A percentile compares a stretch with the other conserved stretches of the same genome.
Evolutionary conservation across 2,797 vertebrate species (phyloP).

Genomic region (Petrocephalus sullivani): DNA sequence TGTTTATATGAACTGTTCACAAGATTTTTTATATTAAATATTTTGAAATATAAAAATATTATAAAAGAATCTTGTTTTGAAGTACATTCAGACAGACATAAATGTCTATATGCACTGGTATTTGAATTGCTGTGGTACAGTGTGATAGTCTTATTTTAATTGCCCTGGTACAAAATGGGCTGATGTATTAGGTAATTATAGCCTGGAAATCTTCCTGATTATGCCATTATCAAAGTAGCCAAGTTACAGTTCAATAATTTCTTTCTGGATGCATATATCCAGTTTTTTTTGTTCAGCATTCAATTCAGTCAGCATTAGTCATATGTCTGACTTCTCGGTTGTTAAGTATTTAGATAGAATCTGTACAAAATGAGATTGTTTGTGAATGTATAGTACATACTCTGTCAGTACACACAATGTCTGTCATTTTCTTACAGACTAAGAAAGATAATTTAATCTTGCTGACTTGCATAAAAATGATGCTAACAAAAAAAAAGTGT

Average conservation of each 20-base stretch:
- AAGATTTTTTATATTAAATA: neutral
- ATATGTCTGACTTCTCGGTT: neutral
- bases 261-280: neutral
- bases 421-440: neutral
- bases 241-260: neutral
- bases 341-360: neutral
- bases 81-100: neutral
- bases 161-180: neutral
- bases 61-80: neutral
- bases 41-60: neutral
- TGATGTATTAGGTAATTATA: neutral
- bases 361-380: neutral
- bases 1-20: neutral
- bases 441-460: neutral
- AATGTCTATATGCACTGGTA: neutral
- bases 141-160: constrained; percentile 1
- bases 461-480: neutral
- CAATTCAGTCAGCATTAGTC: neutral
- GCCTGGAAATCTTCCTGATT: neutral
- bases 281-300: neutral
- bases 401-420: neutral
- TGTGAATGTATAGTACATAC: neutral
- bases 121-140: neutral
- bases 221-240: neutral
- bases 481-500: neutral